Conservation (phyloP, 2,888 invertebrate species). For the Polietes domitor region DNA sequence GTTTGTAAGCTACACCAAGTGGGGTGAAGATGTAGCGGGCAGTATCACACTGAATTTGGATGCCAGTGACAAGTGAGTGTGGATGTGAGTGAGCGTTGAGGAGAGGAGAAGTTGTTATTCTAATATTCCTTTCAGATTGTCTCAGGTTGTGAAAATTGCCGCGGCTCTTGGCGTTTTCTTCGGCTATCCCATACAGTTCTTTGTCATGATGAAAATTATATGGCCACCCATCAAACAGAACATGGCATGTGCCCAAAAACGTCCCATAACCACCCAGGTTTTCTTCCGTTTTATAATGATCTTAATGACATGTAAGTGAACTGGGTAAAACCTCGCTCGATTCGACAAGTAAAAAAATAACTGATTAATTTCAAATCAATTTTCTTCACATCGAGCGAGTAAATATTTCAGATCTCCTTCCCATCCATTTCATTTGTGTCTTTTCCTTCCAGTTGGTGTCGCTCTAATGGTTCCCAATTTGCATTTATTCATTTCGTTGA, state of each 20-base stretch:
- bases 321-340: neutral
- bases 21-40: slow-evolving; percentile 90
- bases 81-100: neutral
- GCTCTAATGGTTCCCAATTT: slow-evolving; percentile 93
- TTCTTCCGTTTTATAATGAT: slow-evolving; percentile 87
- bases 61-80: slow-evolving; percentile 75
- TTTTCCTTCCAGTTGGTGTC: slow-evolving; percentile 85
- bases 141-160: slow-evolving; percentile 89
- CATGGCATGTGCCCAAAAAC: slow-evolving; percentile 82
- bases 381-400: neutral
- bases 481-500: slow-evolving; percentile 93
- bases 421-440: neutral
- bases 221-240: slow-evolving; percentile 88
- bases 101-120: neutral
- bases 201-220: slow-evolving; percentile 94
- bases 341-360: neutral
- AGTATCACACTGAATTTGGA: slow-evolving; percentile 95
- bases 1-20: slow-evolving; percentile 93
- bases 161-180: slow-evolving; percentile 93
- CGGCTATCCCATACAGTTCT: slow-evolving; percentile 97
- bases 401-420: too few species aligned
- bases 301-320: slow-evolving; percentile 90
- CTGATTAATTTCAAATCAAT: too few species aligned
- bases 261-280: slow-evolving; percentile 86
- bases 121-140: slow-evolving; percentile 83